Percentiles rank a stretch among this genome's conserved stretches.
phyloP scores from a whole-genome alignment of 2,888 invertebrate genomes.

The Cheilosia vernalis region DNA sequence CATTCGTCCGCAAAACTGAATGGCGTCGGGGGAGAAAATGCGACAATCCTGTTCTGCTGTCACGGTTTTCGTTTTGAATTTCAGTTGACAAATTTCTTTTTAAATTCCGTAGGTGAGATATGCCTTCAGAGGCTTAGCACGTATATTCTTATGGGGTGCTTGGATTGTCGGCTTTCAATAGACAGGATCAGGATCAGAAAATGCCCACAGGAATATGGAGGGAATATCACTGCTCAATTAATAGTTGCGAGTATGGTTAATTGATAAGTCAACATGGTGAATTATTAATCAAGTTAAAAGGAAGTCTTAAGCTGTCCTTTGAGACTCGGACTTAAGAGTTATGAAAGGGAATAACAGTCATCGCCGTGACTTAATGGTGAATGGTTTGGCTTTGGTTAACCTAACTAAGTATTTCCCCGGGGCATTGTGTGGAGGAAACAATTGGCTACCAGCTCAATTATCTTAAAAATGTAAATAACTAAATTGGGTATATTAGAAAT shows the following conservation, averaged over 20 bases:
- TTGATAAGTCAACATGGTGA: slow-evolving; percentile 14
- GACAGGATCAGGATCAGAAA: slow-evolving; percentile 46
- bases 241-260: neutral
- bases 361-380: neutral
- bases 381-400: slow-evolving; percentile 6
- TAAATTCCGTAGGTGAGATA: slow-evolving; percentile 23
- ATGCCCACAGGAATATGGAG: slow-evolving; percentile 36
- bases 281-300: neutral
- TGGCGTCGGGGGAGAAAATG: slow-evolving; percentile 12
- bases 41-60: slow-evolving; percentile 40
- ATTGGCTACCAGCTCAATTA: too few relatives aligned
- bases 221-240: slow-evolving; percentile 19
- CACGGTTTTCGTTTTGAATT: slow-evolving; percentile 10
- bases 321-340: neutral
- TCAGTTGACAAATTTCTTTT: slow-evolving; percentile 46
- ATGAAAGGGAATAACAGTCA: neutral
- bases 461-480: too few relatives aligned
- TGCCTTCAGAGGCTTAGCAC: slow-evolving; percentile 39
- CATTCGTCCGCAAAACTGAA: slow-evolving; percentile 48
- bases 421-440: too few relatives aligned
- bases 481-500: too few relatives aligned
- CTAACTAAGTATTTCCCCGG: slow-evolving; percentile 11
- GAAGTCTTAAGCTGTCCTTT: neutral
- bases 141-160: slow-evolving; percentile 44
- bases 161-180: slow-evolving; percentile 49